A percentile compares a stretch with the other conserved stretches of the same genome.
These are phyloP conservation scores for Allacma fusca DNA, from an alignment of 2,888 invertebrate species.

Conservation along the genomic window DNA sequence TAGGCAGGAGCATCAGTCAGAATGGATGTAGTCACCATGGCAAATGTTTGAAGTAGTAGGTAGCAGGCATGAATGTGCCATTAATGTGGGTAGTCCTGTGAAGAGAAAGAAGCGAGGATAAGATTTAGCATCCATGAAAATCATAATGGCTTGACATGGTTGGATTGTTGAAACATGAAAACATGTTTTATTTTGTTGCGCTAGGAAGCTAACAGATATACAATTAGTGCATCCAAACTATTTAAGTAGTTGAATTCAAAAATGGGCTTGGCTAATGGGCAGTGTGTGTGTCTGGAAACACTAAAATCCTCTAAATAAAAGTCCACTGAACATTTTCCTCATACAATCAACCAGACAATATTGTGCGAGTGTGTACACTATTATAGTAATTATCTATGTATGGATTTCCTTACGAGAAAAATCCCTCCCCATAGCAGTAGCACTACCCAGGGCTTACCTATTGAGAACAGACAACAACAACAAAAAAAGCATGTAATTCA, in stretches of 20 bases:
- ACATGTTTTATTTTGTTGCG: constrained; percentile 31
- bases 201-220: neutral
- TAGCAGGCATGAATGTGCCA: constrained; percentile 20
- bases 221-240: constrained; percentile 23
- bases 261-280: constrained; percentile 18
- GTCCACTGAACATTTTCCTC: too few relatives aligned
- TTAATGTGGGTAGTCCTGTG: constrained; percentile 23
- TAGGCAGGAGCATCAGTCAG: too few relatives aligned
- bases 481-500: constrained; percentile 3
- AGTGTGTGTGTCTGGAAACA: constrained; percentile 1
- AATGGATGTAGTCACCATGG: neutral
- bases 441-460: neutral
- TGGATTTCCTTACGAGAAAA: too few relatives aligned
- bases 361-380: too few relatives aligned
- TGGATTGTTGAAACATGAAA: constrained; percentile 39
- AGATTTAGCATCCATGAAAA: constrained; percentile 33
- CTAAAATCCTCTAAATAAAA: too few relatives aligned
- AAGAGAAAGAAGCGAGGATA: constrained; percentile 16
- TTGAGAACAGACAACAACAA: neutral
- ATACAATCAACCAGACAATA: too few relatives aligned
- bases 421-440: too few relatives aligned
- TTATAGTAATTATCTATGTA: too few relatives aligned
- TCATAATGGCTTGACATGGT: constrained; percentile 40
- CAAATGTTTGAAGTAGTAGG: neutral
- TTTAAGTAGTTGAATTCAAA: constrained; percentile 22